Evolutionary conservation across 2,113 vertebrate species (phyloP).

Genomic region (Nothocercus julius): DNA sequence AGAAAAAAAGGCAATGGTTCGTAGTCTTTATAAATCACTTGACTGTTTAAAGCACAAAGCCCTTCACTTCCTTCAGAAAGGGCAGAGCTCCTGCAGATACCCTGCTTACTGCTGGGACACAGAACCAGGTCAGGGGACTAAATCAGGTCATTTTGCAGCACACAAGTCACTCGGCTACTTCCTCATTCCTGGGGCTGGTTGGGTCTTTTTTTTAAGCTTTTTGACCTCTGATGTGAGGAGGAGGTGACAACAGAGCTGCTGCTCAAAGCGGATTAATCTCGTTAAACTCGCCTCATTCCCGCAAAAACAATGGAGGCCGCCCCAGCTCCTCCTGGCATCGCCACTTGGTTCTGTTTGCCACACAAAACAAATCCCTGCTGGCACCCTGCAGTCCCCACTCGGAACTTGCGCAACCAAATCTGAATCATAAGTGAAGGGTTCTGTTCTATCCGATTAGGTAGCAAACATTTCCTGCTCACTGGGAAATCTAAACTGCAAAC

Average conservation of each 20-base stretch:
- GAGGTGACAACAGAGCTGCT: neutral
- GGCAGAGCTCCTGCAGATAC: neutral
- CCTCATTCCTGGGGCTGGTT: neutral
- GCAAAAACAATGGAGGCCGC: neutral
- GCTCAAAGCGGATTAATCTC: neutral
- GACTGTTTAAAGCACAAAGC: neutral
- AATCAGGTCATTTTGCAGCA: neutral
- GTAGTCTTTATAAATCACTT: neutral
- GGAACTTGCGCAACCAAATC: neutral
- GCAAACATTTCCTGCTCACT: neutral
- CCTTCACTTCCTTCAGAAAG: neutral
- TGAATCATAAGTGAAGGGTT: neutral
- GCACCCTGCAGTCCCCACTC: neutral
- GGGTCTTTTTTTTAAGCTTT: neutral
- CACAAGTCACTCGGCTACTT: neutral
- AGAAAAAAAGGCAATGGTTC: too few relatives aligned
- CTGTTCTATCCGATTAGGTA: neutral
- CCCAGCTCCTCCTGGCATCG: neutral
- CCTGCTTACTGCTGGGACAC: neutral
- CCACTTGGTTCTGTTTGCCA: neutral
- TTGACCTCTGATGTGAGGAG: neutral
- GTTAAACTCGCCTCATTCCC: neutral
- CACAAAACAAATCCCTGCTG: neutral
- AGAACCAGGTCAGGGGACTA: neutral
- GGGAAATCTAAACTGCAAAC: neutral